These are phyloP conservation scores for Arge pagana DNA, from an alignment of 2,888 invertebrate genomes.

Conservation along the genomic window DNA sequence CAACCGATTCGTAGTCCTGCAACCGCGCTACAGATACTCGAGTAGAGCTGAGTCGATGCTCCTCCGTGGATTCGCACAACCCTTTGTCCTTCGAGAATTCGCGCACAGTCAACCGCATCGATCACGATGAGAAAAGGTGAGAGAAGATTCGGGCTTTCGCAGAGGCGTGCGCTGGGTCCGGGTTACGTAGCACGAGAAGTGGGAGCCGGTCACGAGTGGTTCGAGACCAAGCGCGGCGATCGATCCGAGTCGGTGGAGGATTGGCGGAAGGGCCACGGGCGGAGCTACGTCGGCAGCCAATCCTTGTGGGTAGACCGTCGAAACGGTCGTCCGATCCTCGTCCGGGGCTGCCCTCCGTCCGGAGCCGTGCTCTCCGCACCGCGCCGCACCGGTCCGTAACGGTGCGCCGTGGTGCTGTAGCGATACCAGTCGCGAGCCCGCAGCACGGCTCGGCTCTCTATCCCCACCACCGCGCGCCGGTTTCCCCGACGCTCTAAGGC, in stretches of 20 bases:
- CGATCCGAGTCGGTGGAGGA: background rate
- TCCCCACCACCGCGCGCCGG: too few relatives aligned
- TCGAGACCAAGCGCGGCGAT: conserved; percentile 4
- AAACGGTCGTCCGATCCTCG: background rate
- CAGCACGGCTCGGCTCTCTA: background rate
- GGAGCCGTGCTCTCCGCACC: background rate
- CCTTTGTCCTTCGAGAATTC: too few relatives aligned
- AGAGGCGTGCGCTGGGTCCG: background rate
- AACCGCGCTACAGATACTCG: too few relatives aligned
- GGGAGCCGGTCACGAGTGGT: background rate
- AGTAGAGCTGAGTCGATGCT: too few relatives aligned
- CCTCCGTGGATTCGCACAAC: too few relatives aligned
- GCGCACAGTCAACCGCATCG: too few relatives aligned
- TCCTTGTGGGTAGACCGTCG: background rate
- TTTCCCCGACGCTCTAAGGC: conserved; percentile 2
- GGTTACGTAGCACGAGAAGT: too few relatives aligned
- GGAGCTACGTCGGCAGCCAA: conserved; percentile 7
- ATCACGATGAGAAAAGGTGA: background rate
- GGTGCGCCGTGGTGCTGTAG: background rate
- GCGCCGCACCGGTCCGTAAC: background rate
- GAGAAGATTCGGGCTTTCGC: background rate
- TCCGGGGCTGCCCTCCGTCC: background rate
- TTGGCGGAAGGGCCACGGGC: conserved; percentile 4
- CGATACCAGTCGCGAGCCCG: background rate
- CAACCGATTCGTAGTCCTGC: too few relatives aligned